phyloP scores from a whole-genome alignment of 23 tunicate species.

The Styela clava region DNA sequence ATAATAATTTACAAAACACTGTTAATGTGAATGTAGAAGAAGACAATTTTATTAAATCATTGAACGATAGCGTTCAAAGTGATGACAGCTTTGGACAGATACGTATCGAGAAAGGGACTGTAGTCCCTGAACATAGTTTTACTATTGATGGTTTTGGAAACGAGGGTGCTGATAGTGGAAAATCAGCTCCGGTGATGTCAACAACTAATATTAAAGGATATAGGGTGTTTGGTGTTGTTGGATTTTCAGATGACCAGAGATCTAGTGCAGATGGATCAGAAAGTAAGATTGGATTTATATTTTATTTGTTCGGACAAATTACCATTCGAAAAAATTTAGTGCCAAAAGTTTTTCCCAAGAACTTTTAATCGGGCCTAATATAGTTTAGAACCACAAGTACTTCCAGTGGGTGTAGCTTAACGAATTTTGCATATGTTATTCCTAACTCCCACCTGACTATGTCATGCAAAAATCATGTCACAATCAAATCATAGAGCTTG shows the following conservation, averaged over 20 bases:
- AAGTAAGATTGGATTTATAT: slow-evolving; percentile 15
- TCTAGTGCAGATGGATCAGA: slow-evolving; percentile 36
- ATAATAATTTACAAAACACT: slow-evolving; percentile 20
- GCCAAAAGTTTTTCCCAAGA: no score
- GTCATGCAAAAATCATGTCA: no score
- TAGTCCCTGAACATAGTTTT: slow-evolving; percentile 26
- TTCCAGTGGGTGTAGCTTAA: no score
- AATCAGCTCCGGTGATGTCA: slow-evolving; percentile 30
- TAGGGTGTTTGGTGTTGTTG: slow-evolving; percentile 72
- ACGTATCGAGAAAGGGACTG: slow-evolving; percentile 11
- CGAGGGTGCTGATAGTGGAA: neutral
- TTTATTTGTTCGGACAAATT: no score
- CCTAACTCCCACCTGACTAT: no score
- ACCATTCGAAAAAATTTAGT: no score
- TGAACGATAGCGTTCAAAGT: neutral
- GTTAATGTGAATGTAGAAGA: neutral
- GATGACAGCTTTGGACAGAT: neutral
- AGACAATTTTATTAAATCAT: neutral
- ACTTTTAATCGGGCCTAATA: no score
- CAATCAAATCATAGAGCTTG: no score
- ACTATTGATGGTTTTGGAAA: neutral
- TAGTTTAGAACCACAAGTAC: no score
- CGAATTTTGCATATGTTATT: no score
- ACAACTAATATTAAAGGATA: slow-evolving; percentile 46
- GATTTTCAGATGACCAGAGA: slow-evolving; percentile 30